A percentile compares a stretch with the other conserved stretches of the same genome.
These are phyloP conservation scores for Athripsodes cinereus DNA, from an alignment of 2,888 invertebrate species.

Conservation along the genomic window DNA sequence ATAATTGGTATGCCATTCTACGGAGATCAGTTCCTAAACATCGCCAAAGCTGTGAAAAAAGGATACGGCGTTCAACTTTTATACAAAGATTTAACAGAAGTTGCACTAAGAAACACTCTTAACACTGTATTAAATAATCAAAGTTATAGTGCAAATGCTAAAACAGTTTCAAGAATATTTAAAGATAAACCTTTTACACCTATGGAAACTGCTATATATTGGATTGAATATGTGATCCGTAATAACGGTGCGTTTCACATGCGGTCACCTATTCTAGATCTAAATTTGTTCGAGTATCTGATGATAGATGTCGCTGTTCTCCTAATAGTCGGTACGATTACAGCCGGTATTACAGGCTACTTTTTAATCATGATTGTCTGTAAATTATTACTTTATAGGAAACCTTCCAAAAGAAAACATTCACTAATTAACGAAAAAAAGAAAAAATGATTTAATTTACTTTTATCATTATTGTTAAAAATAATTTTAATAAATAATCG, in stretches of 20 bases:
- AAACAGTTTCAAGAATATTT: slow-evolving; percentile 23
- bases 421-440: not conserved
- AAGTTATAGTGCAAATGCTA: slow-evolving; percentile 29
- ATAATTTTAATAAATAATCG: too few species aligned
- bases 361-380: slow-evolving; percentile 15
- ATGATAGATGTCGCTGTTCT: slow-evolving; percentile 24
- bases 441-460: not conserved
- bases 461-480: too few species aligned
- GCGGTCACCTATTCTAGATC: slow-evolving; percentile 23
- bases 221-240: slow-evolving; percentile 27
- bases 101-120: slow-evolving; percentile 30
- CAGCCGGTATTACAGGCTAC: slow-evolving; percentile 17
- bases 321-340: slow-evolving; percentile 13
- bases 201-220: slow-evolving; percentile 26
- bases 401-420: slow-evolving; percentile 19
- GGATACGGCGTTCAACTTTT: slow-evolving; percentile 34
- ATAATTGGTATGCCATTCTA: slow-evolving; percentile 37
- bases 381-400: slow-evolving; percentile 21
- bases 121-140: slow-evolving; percentile 32
- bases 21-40: slow-evolving; percentile 38
- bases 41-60: slow-evolving; percentile 32
- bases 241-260: slow-evolving; percentile 21
- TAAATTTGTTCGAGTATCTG: slow-evolving; percentile 22
- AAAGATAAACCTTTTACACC: slow-evolving; percentile 23
- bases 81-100: slow-evolving; percentile 31